Conservation (phyloP, 2,113 vertebrate species). For the Zapornia atra region DNA sequence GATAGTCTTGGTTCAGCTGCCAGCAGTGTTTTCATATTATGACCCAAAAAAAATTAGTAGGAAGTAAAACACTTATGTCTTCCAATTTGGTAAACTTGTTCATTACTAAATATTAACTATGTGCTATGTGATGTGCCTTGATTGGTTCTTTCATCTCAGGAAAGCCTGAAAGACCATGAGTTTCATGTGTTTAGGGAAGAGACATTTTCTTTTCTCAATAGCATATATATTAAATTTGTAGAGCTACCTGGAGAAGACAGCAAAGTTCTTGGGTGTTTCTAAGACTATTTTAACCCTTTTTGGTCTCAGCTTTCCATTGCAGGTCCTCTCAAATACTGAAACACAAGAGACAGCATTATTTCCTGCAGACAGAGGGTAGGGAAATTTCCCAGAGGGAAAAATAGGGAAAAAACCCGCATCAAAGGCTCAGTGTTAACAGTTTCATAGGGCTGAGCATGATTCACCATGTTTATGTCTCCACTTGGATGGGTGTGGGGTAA, state of each 20-base stretch:
- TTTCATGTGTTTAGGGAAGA: neutral
- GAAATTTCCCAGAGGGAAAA: neutral
- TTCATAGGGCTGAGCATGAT: neutral
- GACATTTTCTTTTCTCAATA: neutral
- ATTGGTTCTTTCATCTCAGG: neutral
- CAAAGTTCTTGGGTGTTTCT: neutral
- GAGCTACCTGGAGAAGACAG: neutral
- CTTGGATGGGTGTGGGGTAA: neutral
- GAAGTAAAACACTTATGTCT: neutral
- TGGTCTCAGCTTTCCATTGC: neutral
- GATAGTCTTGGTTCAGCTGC: neutral
- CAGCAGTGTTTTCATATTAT: neutral
- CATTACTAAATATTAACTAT: neutral
- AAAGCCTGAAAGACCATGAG: neutral
- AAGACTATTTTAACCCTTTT: neutral
- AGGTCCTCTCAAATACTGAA: neutral
- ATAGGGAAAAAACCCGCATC: neutral
- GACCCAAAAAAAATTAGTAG: neutral
- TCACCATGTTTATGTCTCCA: neutral
- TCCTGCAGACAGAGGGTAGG: neutral
- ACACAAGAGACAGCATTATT: neutral
- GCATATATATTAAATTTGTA: neutral
- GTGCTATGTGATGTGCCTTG: neutral
- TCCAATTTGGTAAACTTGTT: neutral
- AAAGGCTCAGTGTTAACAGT: slow-evolving; percentile 17